Base-by-base conservation (phyloP, 2,888 invertebrate species). In the Onchidella celtica region DNA sequence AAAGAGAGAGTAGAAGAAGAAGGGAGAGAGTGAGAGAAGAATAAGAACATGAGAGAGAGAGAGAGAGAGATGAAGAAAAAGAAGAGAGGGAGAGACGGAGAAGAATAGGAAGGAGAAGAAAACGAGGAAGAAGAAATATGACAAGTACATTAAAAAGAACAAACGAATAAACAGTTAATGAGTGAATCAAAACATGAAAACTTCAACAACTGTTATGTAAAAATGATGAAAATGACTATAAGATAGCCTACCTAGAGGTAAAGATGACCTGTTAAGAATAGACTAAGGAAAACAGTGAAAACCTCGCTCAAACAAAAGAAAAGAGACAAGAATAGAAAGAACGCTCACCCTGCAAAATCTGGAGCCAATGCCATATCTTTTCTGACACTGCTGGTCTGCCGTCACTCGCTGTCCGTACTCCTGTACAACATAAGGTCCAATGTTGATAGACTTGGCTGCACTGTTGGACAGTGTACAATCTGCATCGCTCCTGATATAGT, bases 321-420 rank as follows among this genome's bases (percentile, higher is more conserved):
- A 24, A n/a, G 27, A 59, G 14, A 14, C 3, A n/a, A 24, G 59
- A 59, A 27, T 27, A 3, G 59, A 6, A 27, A 32, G n/a, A 3
- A 4, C 9, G n/a, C 65, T 14, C 57, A 80, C 79, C 79, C 79
- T 24, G n/a, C 79, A 80, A 32, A 80, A 80, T 14, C 29, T 29
- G 32, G 79, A 80, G 4, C 6, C 11, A 0, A 36, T 17, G 0
- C 79, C 79, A n/a, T 32, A 73, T 2, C 73, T 11, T 47, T 55
- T 55, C 9, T 27, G 65, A 38, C 79, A 80, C 79, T 80, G 79
- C 29, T 24, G 36, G 69, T 80, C 79, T 32, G 73, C 79, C 21
- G 40, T 3, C 34, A 38, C 34, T 29, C 47, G 70, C 27, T 73
- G 73, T 11, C 79, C 79, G 6, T 17, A 70, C 47, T 70, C 70